phyloP scores from a whole-genome alignment of 2,113 vertebrate species.

The Thalassarche chlororhynchos region DNA sequence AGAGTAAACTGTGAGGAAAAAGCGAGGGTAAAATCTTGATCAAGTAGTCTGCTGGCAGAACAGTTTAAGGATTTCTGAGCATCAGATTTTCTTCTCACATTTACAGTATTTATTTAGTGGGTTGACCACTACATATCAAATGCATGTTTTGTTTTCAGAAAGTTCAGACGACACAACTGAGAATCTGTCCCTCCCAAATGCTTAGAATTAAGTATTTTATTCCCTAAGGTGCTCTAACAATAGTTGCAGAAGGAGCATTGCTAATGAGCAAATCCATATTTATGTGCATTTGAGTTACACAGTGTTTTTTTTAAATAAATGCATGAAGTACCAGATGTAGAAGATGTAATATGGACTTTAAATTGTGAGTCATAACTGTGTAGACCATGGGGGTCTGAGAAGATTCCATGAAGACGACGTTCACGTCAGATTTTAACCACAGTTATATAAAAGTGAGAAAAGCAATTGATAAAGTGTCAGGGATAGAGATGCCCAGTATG shows the following conservation, averaged over 20 bases:
- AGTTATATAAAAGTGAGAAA: background rate
- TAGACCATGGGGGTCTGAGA: background rate
- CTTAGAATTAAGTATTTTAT: background rate
- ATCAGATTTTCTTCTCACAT: background rate
- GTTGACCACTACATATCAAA: background rate
- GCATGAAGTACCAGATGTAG: background rate
- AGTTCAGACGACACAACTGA: background rate
- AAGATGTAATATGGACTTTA: background rate
- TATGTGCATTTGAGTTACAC: background rate
- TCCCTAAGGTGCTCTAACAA: background rate
- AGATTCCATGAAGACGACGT: background rate
- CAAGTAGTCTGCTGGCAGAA: background rate
- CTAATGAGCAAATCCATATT: background rate
- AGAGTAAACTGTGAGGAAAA: background rate
- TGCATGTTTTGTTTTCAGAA: background rate
- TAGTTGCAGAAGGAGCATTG: background rate
- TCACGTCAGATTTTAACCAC: background rate
- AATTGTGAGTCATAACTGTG: background rate
- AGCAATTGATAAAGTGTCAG: background rate
- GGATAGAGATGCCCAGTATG: background rate
- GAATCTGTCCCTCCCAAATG: background rate
- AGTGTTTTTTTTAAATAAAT: background rate
- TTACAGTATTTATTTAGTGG: background rate
- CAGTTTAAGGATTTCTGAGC: background rate
- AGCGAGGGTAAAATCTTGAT: background rate